A percentile compares a stretch with the other conserved stretches of the same genome.
Conservation (phyloP, 2,113 vertebrate species). For the Carassius gibelio region DNA sequence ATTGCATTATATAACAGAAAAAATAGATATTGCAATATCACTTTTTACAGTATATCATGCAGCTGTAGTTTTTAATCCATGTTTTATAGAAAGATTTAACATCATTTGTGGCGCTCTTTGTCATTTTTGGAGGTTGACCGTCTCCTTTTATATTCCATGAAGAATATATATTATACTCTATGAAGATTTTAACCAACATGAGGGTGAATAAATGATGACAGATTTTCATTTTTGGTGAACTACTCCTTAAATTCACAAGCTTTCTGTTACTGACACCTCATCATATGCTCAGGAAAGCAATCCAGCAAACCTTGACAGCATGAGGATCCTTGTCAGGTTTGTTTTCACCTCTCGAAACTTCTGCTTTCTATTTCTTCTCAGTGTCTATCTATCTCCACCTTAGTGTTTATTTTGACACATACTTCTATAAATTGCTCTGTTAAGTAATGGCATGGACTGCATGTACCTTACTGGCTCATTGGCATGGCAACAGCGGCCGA, state of each 20-base stretch:
- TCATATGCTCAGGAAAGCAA: not conserved
- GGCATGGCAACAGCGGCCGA: slow-evolving; percentile 49
- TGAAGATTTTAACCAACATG: not conserved
- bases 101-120: not conserved
- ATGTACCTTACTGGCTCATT: slow-evolving; percentile 21
- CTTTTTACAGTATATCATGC: too few species aligned
- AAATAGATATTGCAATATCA: too few species aligned
- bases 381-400: not conserved
- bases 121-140: not conserved
- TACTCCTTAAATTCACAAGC: not conserved
- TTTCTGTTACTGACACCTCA: not conserved
- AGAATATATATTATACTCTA: too few species aligned
- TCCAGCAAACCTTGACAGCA: not conserved
- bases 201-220: not conserved
- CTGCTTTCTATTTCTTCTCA: not conserved
- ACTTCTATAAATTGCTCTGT: slow-evolving; percentile 6
- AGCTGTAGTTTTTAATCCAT: too few species aligned
- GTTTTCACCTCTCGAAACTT: not conserved
- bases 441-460: not conserved
- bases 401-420: not conserved
- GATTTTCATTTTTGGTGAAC: not conserved
- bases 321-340: not conserved
- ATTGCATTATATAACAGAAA: too few species aligned
- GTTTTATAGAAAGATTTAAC: not conserved
- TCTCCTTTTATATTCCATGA: not conserved